Base-by-base conservation (phyloP, 2,888 invertebrate species). In the Zhengitettix transpicula region DNA sequence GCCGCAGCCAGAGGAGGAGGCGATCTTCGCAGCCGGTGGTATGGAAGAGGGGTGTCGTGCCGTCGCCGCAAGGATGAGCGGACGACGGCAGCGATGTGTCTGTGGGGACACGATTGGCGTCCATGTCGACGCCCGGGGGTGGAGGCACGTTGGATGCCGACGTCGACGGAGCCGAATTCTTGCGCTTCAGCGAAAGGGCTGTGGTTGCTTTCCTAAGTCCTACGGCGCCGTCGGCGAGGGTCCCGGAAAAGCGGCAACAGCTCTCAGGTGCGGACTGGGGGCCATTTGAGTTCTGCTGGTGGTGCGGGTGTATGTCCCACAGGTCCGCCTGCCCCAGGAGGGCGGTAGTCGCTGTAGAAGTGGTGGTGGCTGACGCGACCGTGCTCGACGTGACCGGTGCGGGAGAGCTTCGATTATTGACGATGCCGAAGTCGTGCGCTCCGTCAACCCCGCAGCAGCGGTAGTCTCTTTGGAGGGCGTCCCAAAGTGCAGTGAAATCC, bases 401-500 rank as follows among this genome's bases (percentile, higher is more conserved):
- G 75, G 72, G 16, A 76, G 77, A 1, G 60, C 61, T 51, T 55
- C 58, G 63, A 64, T 64, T 51, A 75, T 68, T 47, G 47, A 28
- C 55, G 9, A 64, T 58, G 10, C 66, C 70, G 61, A 71, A 74
- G 64, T 72, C 70, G 58, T 67, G 64, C 55, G 78, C 82, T 8
- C 84, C 83, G 53, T 81, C 80, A 8, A 89, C 85, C 0, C 90
- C 90, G 73, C 91, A 91, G 70, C 91, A 91, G 63, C 81, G 78
- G 66, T 82, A 81, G 67, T 87, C 87, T 60, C 79, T 75, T 71
- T 90, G 89, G 44, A 89, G 75, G 54, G 83, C 79, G 69, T 89
- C 85, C 88, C 89, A 89, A 62, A 87, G 79, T 64, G 81, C 82
- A 52, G 87, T 84, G 71, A 89, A 86, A 64, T 84, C 83, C 42